These are phyloP conservation scores for Camponotus fellah DNA, from an alignment of 2,888 invertebrate genomes.

Conservation along the genomic window DNA sequence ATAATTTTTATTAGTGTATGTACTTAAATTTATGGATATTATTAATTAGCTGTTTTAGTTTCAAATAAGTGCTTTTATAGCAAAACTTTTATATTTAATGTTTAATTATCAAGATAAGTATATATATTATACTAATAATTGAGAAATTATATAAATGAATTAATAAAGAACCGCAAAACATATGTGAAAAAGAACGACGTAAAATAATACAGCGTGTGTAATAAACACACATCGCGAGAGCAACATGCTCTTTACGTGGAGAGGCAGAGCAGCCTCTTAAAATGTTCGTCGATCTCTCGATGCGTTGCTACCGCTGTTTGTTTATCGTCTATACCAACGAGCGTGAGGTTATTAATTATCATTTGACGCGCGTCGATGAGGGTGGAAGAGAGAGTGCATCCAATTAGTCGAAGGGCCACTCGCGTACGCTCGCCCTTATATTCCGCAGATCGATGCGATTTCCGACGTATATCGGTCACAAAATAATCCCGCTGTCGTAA, in stretches of 20 bases:
- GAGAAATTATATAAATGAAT: not conserved
- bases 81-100: not conserved
- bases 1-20: not conserved
- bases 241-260: constrained; percentile 43
- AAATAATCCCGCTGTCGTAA: not conserved
- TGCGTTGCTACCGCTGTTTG: constrained; percentile 63
- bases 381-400: constrained; percentile 58
- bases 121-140: not conserved
- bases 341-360: constrained; percentile 78
- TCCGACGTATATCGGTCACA: constrained; percentile 16
- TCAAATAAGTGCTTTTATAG: not conserved
- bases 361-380: constrained; percentile 73
- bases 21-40: not conserved
- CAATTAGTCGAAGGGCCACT: constrained; percentile 67
- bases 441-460: constrained; percentile 49
- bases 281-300: constrained; percentile 50
- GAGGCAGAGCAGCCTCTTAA: constrained; percentile 47
- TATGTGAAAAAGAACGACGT: not conserved
- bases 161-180: not conserved
- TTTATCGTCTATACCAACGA: constrained; percentile 66
- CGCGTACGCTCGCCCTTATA: constrained; percentile 46
- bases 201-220: not conserved
- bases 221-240: constrained; percentile 40
- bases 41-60: not conserved
- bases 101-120: not conserved